Base-by-base conservation (phyloP, 2,888 invertebrate species). In the Yponomeuta sedellus region DNA sequence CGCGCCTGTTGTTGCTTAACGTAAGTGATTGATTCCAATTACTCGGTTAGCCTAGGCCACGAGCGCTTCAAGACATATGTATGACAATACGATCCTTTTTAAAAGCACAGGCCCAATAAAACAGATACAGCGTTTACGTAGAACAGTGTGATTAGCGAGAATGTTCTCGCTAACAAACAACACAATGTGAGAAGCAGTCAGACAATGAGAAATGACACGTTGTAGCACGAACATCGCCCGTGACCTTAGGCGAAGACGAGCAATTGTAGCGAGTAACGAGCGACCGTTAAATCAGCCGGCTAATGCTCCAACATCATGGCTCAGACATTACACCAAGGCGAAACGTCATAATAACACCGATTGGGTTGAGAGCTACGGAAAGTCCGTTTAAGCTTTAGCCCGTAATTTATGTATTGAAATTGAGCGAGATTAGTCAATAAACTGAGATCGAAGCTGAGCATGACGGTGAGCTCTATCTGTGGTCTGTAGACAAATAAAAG, bases 281-380 rank as follows among this genome's bases (percentile, higher is more conserved):
- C 59, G 22, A 19, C 59, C 44, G 44, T 16, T 52, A 12, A 52
- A 52, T 52, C 16, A 52, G 44, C 2, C 44, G 5, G 44, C 44
- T 52, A 52, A 12, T 59, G 25, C 22, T 59, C 59, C 20, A 22
- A 20, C 20, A 11, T 72, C 77, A 78, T 75, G 75, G 77, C 74
- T 69, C 74, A 72, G 73, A 74, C 79, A 79, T 81, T 78, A 81
- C 70, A 77, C 73, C 87, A 87, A 87, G 86, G 87, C 83, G 75
- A 83, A 71, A 71, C 72, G 69, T 58, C 58, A 67, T 68, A 66
- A 68, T 70, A 75, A 77, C 74, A 75, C 73, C 66, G 58, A 20
- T 12, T 19, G 59, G 12, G 22, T 12, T 19, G 59, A 4, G 22
- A 22, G 25, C 22, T 19, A 59, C 25, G 59, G 20, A 59, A 25